Base-by-base conservation (phyloP, 2,113 vertebrate genomes). In the Gnathonemus longibarbis region DNA sequence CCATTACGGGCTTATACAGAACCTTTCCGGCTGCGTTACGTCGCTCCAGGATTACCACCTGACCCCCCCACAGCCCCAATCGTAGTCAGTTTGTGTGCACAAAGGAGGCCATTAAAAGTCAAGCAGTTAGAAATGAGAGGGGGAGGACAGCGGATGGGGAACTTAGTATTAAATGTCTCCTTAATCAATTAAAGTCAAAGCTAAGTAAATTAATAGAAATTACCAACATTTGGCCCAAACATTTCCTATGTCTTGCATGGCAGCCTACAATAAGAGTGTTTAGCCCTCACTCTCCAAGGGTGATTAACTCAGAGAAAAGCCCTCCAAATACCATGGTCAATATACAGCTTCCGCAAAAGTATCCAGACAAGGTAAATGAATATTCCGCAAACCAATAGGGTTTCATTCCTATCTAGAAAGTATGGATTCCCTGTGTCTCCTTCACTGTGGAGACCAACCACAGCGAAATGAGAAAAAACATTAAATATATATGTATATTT, bases 11-110 rank as follows among this genome's bases (percentile, higher is more conserved):
- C 93, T 96, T 97, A 87, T 96, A 99, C 3, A 96, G 94, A 0
- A 96, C 95, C 89, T 97, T 97, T 9, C 98, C 98, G 0, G 96
- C 97, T 0, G 94, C 94, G 21, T 97, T 98, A 1, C 97, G 96
- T 90, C 98, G 95, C 94, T 99, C 98, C 89, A 99, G 92, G 92
- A 99, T 96, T 77, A 97, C 95, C 87, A 99, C 97, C 98, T 99
- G 94, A 27, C 2, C 42, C 11, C 85, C 39, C 1, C 39, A 31
- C 35, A 31, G 24, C 53, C 87, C 27, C 53, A 58, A 27, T 24
- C 56, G 1, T 19, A 19, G 35, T 42, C 39, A 87, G n/a, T 27
- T 9, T 21, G 80, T 13, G 42, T 56, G 3, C 27, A 35, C 31
- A 87, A 9, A 15, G 31, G 13, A 27, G 49, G 2, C 39, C 24